Base-by-base conservation (phyloP, 2,888 invertebrate genomes). In the Petrophora chlorosata region DNA sequence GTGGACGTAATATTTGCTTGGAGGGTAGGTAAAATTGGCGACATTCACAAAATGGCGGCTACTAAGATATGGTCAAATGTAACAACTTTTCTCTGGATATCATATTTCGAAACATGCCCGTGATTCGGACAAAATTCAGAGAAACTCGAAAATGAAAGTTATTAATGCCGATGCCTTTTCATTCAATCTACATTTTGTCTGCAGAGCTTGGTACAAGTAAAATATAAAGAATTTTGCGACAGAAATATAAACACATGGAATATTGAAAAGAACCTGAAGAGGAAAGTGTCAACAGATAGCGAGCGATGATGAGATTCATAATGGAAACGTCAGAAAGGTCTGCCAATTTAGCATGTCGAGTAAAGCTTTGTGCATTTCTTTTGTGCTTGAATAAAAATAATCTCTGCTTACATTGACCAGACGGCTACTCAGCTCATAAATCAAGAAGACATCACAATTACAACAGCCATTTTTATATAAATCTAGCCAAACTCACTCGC, bases 361-460 rank as follows among this genome's bases (percentile, higher is more conserved):
- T 16, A 34, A 15, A 40, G 19, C 25, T 10, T 47, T 35, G 12
- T 34, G 17, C 10, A 39, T 41, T 16, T 30, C 35, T 23, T 25
- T 50, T 17, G 39, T 35, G 42, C 29, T 42, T 14, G n/a, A 36
- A 41, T 48, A 43, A 39, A 47, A 47, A 45, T 52, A 52, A 52
- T 52, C 23, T 41, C 35, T 39, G 26, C 44, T 36, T 36, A 32
- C 44, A 42, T 26, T 36, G 38, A 26, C 54, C 44, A 45, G 48
- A 50, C 45, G 56, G 44, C 56, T 50, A 61, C 41, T 45, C 42
- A 50, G 53, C 32, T 26, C 23, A 59, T 70, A 64, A 72, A 67
- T 70, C 65, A 70, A 61, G 34, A 22, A 56, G 59, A 53, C 61
- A 64, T 70, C 67, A 68, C 67, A 68, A 69, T 67, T 59, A 61